Base-by-base conservation (phyloP, 2,888 invertebrate genomes). In the Zygaena filipendulae region DNA sequence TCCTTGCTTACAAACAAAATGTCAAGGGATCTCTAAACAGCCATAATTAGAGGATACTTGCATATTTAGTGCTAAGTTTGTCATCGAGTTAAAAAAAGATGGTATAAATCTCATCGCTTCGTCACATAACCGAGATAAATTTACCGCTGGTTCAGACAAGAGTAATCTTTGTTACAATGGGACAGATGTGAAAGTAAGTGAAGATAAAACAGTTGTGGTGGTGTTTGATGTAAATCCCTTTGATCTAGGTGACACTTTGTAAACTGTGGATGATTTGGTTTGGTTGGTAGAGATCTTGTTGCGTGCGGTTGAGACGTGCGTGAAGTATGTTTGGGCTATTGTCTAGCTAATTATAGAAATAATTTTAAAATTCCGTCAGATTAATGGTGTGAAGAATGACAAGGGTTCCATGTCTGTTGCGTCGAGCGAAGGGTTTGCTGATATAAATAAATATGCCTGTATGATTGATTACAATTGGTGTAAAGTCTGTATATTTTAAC, bases 231-330 rank as follows among this genome's bases (percentile, higher is more conserved):
- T 69, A 43, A 56, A 47, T 45, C 43, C 47, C 72, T 77, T 75
- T 77, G 75, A 77, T 71, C 59, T 66, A 52, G 56, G 59, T 64
- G 69, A 67, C 68, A 64, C 64, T 62, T 48, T 49, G 68, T 74
- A 75, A 66, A 68, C 74, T 62, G 57, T 56, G 49, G 53, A 68
- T 69, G 72, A 69, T 69, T 68, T 55, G 63, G 47, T 45, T 49
- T 59, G 51, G 45, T 54, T 42, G 58, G 63, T 45, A 48, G 61
- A 48, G 61, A 66, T 57, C 62, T 60, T 51, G 49, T 44, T 47
- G 43, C 37, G 45, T 46, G 43, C 34, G 50, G 45, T 43, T 40
- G 55, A 53, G 60, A 69, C 51, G 51, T 44, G 49, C 43, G 37
- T 36, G 52, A n/a, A n/a, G n/a, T n/a, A 49, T 44, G 60, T 56